phyloP scores from a whole-genome alignment of 1,140 invertebrate species.

The Anastatus disparis region DNA sequence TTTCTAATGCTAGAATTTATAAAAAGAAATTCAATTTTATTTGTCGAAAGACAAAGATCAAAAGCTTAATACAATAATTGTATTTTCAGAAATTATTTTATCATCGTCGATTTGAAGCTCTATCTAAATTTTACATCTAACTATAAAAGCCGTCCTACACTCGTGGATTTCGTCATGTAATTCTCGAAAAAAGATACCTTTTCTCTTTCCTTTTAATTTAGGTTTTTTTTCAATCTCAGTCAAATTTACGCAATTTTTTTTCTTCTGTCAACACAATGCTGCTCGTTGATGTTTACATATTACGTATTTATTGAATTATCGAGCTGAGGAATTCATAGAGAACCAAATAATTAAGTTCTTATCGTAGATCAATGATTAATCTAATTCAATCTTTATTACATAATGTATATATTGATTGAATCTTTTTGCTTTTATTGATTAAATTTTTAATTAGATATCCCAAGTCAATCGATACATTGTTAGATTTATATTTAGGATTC shows the following conservation, averaged over 20 bases:
- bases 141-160: not conserved
- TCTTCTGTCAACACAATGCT: not conserved
- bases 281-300: not conserved
- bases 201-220: slow-evolving; percentile 11
- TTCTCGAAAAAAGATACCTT: not conserved
- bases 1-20: too few relatives aligned
- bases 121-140: slow-evolving; percentile 12
- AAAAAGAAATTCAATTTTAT: too few relatives aligned
- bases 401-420: not conserved
- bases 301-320: too few relatives aligned
- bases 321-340: too few relatives aligned
- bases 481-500: too few relatives aligned
- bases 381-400: not conserved
- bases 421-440: not conserved
- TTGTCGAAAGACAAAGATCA: too few relatives aligned
- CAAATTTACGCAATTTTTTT: slow-evolving; percentile 9
- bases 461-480: too few relatives aligned
- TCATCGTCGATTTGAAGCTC: not conserved
- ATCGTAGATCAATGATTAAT: not conserved
- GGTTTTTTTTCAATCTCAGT: slow-evolving; percentile 6
- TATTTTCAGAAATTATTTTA: not conserved
- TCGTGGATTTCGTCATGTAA: not conserved
- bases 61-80: not conserved
- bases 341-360: not conserved
- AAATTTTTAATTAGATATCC: too few relatives aligned